These are phyloP conservation scores for Hyles euphorbiae DNA, from an alignment of 1,140 invertebrate species.

Conservation along the genomic window DNA sequence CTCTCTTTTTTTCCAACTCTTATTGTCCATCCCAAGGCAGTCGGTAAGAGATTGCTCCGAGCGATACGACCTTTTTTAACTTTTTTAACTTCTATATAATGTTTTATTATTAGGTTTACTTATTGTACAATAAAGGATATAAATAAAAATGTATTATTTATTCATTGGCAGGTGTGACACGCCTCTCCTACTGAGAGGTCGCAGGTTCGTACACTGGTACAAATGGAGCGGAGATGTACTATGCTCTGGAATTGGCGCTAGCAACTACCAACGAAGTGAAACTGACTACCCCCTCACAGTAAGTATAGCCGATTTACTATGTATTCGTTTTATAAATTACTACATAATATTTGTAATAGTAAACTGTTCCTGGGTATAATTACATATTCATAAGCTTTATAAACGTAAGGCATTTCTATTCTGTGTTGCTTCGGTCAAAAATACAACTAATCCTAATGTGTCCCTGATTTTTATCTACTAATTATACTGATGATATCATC, in stretches of 20 bases:
- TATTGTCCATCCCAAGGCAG: too few relatives aligned
- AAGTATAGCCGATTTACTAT: constrained; percentile 15
- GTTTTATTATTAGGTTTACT: background rate
- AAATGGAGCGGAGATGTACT: constrained; percentile 63
- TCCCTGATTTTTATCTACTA: too few relatives aligned
- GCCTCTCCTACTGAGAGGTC: constrained; percentile 48
- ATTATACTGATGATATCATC: too few relatives aligned
- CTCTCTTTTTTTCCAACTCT: too few relatives aligned
- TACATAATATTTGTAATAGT: background rate
- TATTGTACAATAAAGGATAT: background rate
- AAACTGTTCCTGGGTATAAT: background rate
- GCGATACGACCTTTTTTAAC: too few relatives aligned
- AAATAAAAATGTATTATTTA: background rate
- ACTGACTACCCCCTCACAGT: constrained; percentile 51
- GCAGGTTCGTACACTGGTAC: constrained; percentile 74
- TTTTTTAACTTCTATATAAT: too few relatives aligned
- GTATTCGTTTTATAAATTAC: background rate
- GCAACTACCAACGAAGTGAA: constrained; percentile 20
- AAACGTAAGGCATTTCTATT: too few relatives aligned
- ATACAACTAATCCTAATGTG: too few relatives aligned
- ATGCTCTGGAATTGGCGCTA: constrained; percentile 37
- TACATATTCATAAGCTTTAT: background rate
- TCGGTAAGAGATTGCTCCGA: too few relatives aligned
- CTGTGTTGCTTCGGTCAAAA: too few relatives aligned
- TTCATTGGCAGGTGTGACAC: constrained; percentile 51